Base-by-base conservation (phyloP, 1,140 invertebrate species). In the Manduca sexta region DNA sequence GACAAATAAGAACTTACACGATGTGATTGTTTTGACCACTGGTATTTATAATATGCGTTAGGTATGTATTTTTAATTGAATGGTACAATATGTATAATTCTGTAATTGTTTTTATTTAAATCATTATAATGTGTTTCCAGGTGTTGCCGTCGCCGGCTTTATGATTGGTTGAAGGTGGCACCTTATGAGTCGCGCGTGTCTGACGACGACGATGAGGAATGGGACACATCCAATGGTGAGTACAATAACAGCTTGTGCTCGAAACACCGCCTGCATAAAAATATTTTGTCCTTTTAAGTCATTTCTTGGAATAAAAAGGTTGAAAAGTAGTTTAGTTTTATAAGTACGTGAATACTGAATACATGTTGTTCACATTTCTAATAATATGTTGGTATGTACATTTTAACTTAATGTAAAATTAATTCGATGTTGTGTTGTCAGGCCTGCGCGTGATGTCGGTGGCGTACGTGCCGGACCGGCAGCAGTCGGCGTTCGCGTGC, bases 91-190 rank as follows among this genome's bases (percentile, higher is more conserved):
- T n/a, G n/a, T n/a, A n/a, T n/a, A n/a, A n/a, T n/a, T n/a, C n/a
- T n/a, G n/a, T n/a, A n/a, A n/a, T n/a, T n/a, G n/a, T n/a, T n/a
- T n/a, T n/a, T n/a, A n/a, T n/a, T n/a, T n/a, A n/a, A n/a, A n/a
- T n/a, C n/a, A n/a, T n/a, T n/a, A n/a, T n/a, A n/a, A 11, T 35
- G 11, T 34, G 16, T 1, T 51, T n/a, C 74, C 94, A 74, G 91
- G 92, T 81, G 90, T 90, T 97, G 95, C 69, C 93, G 94, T 56
- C 87, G 93, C 10, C 95, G 95, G 70, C 87, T 98, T 41, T 95
- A 95, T 67, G 95, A 97, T 69, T 98, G 95, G 94, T 86, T 98
- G 2, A 96, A 98, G 83, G 89, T 96, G 26, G 94, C 95, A 0
- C 97, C 97, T 0, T 98, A 95, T 63, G 90, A 89, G 45, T 90